Evolutionary conservation across 1,140 invertebrate genomes (phyloP).

Genomic region (Halyomorpha halys): DNA sequence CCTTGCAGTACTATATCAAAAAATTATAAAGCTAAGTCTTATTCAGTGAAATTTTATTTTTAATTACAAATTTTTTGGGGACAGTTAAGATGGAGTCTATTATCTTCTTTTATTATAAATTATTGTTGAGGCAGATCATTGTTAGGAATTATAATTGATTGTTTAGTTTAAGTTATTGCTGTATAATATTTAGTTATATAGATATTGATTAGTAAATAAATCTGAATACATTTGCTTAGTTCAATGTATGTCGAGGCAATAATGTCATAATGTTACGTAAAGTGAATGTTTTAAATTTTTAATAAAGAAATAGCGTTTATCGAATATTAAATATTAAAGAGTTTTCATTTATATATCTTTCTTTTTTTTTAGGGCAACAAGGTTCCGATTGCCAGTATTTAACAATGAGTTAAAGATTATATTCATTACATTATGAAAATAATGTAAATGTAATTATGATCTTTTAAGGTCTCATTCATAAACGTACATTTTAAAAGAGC

Average conservation of each 20-base stretch:
- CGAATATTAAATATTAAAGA: background rate
- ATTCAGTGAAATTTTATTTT: no score
- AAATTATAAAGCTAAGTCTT: no score
- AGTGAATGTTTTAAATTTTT: background rate
- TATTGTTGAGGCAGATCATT: background rate
- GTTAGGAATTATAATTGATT: background rate
- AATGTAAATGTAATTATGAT: conserved; percentile 1
- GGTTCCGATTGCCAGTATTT: background rate
- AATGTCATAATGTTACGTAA: background rate
- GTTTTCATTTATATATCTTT: background rate
- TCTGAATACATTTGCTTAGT: background rate
- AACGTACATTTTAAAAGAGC: no score
- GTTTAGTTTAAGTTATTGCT: background rate
- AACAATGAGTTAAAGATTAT: background rate
- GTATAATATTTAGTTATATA: background rate
- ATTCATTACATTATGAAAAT: background rate
- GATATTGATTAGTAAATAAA: background rate
- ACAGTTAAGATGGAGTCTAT: background rate
- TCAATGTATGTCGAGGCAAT: background rate
- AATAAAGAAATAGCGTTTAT: conserved; percentile 1
- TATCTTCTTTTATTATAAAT: background rate
- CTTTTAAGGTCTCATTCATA: background rate
- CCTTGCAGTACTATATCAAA: no score
- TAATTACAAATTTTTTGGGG: no score
- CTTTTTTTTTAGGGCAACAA: background rate